Evolutionary conservation across 2,888 invertebrate species (phyloP).

Genomic region (Noctua comes): DNA sequence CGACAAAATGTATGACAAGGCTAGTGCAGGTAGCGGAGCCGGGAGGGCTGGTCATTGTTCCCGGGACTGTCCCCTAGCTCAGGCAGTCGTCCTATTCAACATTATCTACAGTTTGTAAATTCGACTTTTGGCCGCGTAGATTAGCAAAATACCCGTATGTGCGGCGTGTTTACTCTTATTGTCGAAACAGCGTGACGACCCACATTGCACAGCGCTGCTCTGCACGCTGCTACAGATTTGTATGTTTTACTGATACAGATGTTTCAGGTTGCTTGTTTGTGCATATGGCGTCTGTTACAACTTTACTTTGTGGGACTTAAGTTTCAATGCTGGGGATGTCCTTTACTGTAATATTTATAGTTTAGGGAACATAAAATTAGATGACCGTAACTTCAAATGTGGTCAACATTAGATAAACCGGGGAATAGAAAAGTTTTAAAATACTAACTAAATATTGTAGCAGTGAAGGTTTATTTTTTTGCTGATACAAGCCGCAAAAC

Average conservation of each 20-base stretch:
- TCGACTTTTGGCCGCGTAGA: no score
- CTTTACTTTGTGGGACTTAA: slow-evolving; percentile 32
- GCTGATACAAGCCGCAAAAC: neutral
- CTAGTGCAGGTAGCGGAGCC: no score
- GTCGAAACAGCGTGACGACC: slow-evolving; percentile 51
- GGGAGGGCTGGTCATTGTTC: no score
- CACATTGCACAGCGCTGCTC: slow-evolving; percentile 43
- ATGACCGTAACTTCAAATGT: neutral
- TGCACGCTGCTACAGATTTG: slow-evolving; percentile 30
- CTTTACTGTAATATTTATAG: slow-evolving; percentile 7
- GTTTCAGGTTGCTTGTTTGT: slow-evolving; percentile 44
- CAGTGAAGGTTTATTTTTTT: neutral
- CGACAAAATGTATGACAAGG: no score
- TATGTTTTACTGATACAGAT: slow-evolving; percentile 43
- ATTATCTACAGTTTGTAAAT: no score
- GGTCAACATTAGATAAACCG: neutral
- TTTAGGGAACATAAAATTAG: neutral
- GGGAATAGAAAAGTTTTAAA: neutral
- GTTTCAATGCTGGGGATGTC: slow-evolving; percentile 2
- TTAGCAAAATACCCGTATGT: no score
- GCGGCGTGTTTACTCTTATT: slow-evolving; percentile 50
- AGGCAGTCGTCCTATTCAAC: no score
- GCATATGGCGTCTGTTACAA: slow-evolving; percentile 23
- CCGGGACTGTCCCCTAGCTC: no score
- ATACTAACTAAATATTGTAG: neutral